Conservation (phyloP, 2,888 invertebrate species). For the Oxycera nigricornis region DNA sequence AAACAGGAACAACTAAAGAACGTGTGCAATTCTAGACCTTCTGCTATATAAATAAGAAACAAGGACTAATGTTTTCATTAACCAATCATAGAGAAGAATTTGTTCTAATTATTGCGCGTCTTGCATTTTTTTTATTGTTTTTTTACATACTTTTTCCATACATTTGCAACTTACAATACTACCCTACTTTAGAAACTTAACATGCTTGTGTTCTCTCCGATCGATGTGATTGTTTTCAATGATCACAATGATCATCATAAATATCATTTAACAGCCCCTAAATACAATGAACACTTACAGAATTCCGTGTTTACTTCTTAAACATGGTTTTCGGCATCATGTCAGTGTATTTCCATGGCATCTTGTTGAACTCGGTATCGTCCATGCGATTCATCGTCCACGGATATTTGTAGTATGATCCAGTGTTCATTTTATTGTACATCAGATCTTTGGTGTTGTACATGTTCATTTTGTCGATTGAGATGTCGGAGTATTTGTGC, state of each 20-base stretch:
- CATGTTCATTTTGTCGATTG: not conserved
- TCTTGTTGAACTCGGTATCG: not conserved
- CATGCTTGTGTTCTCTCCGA: constrained; percentile 35
- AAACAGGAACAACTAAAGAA: no score
- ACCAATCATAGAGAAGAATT: no score
- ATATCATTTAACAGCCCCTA: not conserved
- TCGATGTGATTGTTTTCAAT: not conserved
- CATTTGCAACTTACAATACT: constrained; percentile 37
- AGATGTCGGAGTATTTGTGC: constrained; percentile 13
- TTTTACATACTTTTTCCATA: constrained; percentile 17
- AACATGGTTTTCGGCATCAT: not conserved
- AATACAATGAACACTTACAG: not conserved
- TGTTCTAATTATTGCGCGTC: no score
- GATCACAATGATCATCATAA: constrained; percentile 4
- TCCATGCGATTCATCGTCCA: constrained; percentile 1
- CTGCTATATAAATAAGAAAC: no score
- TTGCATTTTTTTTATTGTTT: constrained; percentile 8
- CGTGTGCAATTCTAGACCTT: no score
- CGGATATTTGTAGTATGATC: constrained; percentile 6
- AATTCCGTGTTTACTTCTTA: not conserved
- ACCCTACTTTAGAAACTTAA: constrained; percentile 31
- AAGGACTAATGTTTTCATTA: no score
- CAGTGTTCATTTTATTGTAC: not conserved
- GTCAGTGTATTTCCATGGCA: not conserved
- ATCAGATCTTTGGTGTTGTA: not conserved